Evolutionary conservation across 23 tunicate species (phyloP).

Genomic region (Trididemnum nubilum): DNA sequence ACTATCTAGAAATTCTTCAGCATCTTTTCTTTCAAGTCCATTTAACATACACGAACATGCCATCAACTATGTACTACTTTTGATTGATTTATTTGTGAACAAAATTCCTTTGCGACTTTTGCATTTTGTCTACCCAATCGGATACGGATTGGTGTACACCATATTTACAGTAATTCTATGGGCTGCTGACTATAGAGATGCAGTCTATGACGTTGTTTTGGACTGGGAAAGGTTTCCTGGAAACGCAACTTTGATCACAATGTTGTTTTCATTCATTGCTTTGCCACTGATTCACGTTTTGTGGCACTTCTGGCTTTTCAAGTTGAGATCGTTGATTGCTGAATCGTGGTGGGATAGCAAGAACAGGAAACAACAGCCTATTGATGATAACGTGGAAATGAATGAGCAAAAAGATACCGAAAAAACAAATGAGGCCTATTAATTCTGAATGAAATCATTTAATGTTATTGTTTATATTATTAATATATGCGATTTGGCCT

Average conservation of each 20-base stretch:
- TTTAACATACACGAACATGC: slow-evolving; percentile 64
- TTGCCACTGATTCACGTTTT: slow-evolving; percentile 49
- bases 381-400: slow-evolving; percentile 12
- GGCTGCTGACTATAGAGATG: slow-evolving; percentile 46
- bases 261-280: slow-evolving; percentile 12
- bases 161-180: slow-evolving; percentile 70
- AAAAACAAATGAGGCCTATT: neutral
- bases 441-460: too few species aligned
- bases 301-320: slow-evolving; percentile 30
- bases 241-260: slow-evolving; percentile 9
- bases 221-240: slow-evolving; percentile 62
- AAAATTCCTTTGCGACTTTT: slow-evolving; percentile 43
- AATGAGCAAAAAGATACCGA: neutral
- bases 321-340: slow-evolving; percentile 17
- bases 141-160: slow-evolving; percentile 50
- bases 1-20: slow-evolving; percentile 3
- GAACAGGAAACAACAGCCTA: neutral
- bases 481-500: too few species aligned
- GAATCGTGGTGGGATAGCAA: too few species aligned
- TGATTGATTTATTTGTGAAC: slow-evolving; percentile 50
- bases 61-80: slow-evolving; percentile 46
- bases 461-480: too few species aligned
- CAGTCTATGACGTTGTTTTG: slow-evolving; percentile 36
- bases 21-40: slow-evolving; percentile 10
- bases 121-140: slow-evolving; percentile 50